Percentiles rank a stretch among this genome's conserved stretches.
These are phyloP conservation scores for Lichenostomus cassidix DNA, from an alignment of 2,113 vertebrate genomes.

Conservation along the genomic window DNA sequence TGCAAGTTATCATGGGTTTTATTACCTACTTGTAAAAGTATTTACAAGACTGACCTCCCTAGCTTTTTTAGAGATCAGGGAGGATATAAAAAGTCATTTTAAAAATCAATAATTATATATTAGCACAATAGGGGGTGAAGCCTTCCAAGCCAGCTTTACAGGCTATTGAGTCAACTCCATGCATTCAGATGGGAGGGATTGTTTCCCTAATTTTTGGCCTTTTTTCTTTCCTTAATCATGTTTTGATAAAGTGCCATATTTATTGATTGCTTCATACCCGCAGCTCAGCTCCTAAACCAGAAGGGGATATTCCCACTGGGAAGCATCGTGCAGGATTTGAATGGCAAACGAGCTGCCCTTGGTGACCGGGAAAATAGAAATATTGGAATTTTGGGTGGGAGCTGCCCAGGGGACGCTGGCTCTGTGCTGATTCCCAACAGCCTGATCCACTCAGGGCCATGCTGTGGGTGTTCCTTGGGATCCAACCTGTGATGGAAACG, in stretches of 20 bases:
- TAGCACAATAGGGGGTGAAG: conserved; percentile 13
- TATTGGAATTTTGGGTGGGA: neutral
- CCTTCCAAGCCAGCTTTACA: conserved; percentile 28
- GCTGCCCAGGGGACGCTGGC: rapidly evolving
- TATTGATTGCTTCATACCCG: neutral
- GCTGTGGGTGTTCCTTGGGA: neutral
- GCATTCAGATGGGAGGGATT: neutral
- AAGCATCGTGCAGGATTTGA: neutral
- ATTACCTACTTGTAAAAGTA: conserved; percentile 56
- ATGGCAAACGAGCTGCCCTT: neutral
- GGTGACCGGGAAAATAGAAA: neutral
- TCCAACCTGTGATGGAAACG: neutral
- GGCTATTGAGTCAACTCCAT: neutral
- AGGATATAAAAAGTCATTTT: conserved; percentile 58
- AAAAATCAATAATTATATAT: conserved; percentile 69
- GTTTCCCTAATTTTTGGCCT: neutral
- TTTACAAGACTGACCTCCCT: conserved; percentile 54
- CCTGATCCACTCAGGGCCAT: neutral
- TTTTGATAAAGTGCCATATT: neutral
- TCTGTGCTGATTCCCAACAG: rapidly evolving
- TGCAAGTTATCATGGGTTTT: conserved; percentile 36
- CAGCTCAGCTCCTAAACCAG: neutral
- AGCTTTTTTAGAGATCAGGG: conserved; percentile 50
- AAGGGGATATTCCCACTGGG: neutral
- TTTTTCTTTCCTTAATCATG: neutral